These are phyloP conservation scores for Dallia pectoralis DNA, from an alignment of 2,797 vertebrate genomes.

Conservation along the genomic window DNA sequence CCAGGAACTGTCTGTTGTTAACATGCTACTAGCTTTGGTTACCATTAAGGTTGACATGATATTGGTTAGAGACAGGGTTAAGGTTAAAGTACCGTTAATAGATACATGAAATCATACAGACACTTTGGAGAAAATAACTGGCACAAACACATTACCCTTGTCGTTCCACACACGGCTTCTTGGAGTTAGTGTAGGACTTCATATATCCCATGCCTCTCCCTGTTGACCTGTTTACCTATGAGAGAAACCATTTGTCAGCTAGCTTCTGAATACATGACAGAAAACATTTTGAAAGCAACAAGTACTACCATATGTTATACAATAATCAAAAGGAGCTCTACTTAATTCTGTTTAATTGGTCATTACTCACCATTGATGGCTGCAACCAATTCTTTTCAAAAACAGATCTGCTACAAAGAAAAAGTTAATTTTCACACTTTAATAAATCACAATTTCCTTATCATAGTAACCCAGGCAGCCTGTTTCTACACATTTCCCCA, in stretches of 20 bases:
- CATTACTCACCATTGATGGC: constrained; percentile 56
- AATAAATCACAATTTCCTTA: not conserved
- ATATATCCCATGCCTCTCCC: constrained; percentile 20
- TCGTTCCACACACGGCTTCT: constrained; percentile 18
- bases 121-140: not conserved
- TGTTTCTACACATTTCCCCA: too few species aligned
- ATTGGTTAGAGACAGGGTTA: too few species aligned
- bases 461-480: too few species aligned
- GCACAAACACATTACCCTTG: constrained; percentile 49
- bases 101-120: too few species aligned
- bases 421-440: not conserved
- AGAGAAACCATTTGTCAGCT: constrained; percentile 20
- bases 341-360: constrained; percentile 1
- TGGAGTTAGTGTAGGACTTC: constrained; percentile 47
- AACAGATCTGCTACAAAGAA: constrained; percentile 45
- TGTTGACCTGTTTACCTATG: constrained; percentile 47
- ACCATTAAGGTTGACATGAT: too few species aligned
- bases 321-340: not conserved
- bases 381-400: constrained; percentile 56
- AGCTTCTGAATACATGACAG: not conserved
- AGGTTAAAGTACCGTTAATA: too few species aligned
- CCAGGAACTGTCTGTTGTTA: too few species aligned
- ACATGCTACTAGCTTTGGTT: too few species aligned
- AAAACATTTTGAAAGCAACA: constrained; percentile 11
- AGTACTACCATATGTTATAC: not conserved